A percentile compares a stretch with the other conserved stretches of the same genome.
These are phyloP conservation scores for Drosophila borborema DNA, from an alignment of 2,888 invertebrate genomes.

Conservation along the genomic window DNA sequence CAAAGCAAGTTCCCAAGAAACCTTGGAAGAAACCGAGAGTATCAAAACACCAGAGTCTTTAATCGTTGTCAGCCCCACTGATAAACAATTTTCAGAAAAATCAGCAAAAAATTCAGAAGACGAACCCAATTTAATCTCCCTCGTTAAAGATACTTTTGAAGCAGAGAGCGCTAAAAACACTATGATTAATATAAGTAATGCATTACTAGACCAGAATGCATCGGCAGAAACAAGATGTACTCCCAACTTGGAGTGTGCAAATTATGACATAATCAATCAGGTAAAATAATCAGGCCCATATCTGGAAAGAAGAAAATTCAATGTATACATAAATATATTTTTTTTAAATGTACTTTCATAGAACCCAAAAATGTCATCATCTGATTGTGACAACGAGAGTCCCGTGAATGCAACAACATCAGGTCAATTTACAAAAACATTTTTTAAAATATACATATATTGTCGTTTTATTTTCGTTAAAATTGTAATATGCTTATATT, in stretches of 20 bases:
- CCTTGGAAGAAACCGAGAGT: neutral
- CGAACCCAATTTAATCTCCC: too few species aligned
- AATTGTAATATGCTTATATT: neutral
- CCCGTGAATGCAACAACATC: neutral
- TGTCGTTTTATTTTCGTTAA: neutral
- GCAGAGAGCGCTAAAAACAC: neutral
- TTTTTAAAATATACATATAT: neutral
- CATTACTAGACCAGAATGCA: neutral
- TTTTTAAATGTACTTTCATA: neutral
- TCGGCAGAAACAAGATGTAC: neutral
- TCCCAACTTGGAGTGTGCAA: neutral
- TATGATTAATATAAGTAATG: neutral
- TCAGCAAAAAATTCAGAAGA: neutral
- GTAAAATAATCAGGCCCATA: neutral
- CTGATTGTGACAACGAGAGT: neutral
- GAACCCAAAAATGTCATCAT: neutral
- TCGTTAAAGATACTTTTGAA: neutral
- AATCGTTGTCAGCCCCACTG: neutral
- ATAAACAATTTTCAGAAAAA: neutral
- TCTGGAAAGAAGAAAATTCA: neutral
- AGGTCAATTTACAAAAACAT: neutral
- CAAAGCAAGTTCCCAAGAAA: neutral
- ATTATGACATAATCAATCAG: neutral
- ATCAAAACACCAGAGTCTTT: neutral
- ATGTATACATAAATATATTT: neutral